Evolutionary conservation across 2,113 vertebrate species (phyloP), one percentile per base, ranked within the genome.

Genomic region (Ellobius talpinus): DNA sequence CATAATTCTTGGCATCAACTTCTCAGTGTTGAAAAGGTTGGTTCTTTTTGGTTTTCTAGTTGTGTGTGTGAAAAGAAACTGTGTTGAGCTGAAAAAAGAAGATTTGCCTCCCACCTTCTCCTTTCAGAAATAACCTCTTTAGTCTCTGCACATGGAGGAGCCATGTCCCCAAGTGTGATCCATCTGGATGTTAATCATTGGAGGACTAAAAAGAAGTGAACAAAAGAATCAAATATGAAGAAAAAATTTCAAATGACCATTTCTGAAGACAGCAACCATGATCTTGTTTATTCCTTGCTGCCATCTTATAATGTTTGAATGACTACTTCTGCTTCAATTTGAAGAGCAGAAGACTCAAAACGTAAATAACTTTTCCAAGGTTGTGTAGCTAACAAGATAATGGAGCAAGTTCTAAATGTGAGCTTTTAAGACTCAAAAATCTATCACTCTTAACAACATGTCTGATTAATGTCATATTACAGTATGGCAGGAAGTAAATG

Each of bases 351-450:
- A 89, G 65, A 42, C 52, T 61, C 68, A 73, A 45, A 94, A 92
- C 86, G 19, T 91, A 87, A 84, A 76, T 72, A 94, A 65, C 24
- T 52, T 52, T 86, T 85, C 39, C 61, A 93, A 95, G 50, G 12
- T 66, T 92, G 39, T 45, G 10, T 14, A 88, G 31, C 14, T 91
- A 65, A 76, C 63, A 72, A 88, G 39, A 70, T 52, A 89, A 76
- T 45, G 52, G 61, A 85, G n/a, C n/a, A 90, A 33, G 58, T 77
- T 39, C 78, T 70, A n/a, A 96, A 86, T 65, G 58, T 19, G 79
- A 72, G 55, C 19, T 82, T 90, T 91, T 81, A 91, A 95, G 39
- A 79, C 36, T 86, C 39, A 90, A 93, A 85, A 81, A 50, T 73
- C 66, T 87, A 74, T 73, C 76, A 68, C 39, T 76, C 29, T 90